Conservation (phyloP, 2,888 invertebrate species). For the Aspidapion aeneum region DNA sequence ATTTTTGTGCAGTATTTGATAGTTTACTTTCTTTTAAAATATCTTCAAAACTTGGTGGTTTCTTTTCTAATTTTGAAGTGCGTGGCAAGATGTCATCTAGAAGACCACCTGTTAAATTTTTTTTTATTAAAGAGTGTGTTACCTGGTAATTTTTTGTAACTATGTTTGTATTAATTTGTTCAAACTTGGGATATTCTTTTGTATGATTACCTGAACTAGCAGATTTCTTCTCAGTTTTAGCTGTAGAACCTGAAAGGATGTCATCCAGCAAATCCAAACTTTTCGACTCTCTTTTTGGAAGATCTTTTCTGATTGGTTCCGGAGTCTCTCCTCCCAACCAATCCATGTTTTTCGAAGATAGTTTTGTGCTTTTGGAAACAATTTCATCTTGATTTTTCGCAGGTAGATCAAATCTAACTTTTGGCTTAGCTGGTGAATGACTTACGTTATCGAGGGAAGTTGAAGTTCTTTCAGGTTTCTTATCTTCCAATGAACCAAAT, state of each 20-base stretch:
- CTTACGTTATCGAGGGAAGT: constrained; percentile 9
- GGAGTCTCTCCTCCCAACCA: constrained; percentile 35
- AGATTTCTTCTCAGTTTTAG: constrained; percentile 25
- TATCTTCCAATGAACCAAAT: constrained; percentile 29
- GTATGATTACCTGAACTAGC: not conserved
- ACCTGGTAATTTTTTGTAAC: too few species aligned
- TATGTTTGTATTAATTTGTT: too few species aligned
- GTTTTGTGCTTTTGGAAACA: constrained; percentile 29
- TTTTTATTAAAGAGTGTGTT: too few species aligned
- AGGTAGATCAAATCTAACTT: constrained; percentile 17
- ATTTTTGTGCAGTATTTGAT: not conserved
- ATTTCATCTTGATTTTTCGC: constrained; percentile 3
- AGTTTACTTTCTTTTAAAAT: constrained; percentile 39
- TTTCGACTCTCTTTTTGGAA: constrained; percentile 21
- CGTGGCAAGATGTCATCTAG: constrained; percentile 41
- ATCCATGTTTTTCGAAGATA: constrained; percentile 36
- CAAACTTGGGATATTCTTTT: too few species aligned
- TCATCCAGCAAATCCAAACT: constrained; percentile 18
- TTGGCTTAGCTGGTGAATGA: constrained; percentile 14
- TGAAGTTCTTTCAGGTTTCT: constrained; percentile 9
- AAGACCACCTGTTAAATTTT: constrained; percentile 36
- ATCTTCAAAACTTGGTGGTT: constrained; percentile 35
- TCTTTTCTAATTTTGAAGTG: constrained; percentile 24
- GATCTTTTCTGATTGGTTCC: constrained; percentile 18
- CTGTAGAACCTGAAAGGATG: constrained; percentile 3